These are phyloP conservation scores for Rhingia campestris DNA, from an alignment of 2,888 invertebrate species.

Conservation along the genomic window DNA sequence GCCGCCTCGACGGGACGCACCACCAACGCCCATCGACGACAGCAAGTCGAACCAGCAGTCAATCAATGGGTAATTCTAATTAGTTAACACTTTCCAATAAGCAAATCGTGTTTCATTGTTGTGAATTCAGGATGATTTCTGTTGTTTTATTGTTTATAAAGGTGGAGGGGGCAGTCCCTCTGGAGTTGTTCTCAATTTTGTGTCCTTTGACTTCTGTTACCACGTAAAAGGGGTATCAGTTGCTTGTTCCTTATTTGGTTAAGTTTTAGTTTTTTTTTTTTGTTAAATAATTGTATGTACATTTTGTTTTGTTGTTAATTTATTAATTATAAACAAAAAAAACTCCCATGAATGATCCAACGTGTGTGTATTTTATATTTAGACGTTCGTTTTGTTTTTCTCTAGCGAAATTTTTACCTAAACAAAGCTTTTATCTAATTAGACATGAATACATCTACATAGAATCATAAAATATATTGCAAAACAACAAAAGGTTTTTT, in stretches of 20 bases:
- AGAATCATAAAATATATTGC: conserved; percentile 42
- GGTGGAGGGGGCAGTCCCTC: conserved; percentile 33
- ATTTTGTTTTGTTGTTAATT: conserved; percentile 52
- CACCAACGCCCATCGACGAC: conserved; percentile 85
- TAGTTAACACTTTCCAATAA: conserved; percentile 55
- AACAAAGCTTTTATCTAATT: conserved; percentile 67
- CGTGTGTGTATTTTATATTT: conserved; percentile 67
- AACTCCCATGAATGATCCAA: neutral
- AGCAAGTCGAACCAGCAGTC: conserved; percentile 65
- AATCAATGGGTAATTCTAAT: conserved; percentile 69
- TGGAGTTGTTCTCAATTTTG: conserved; percentile 54
- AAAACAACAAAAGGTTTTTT: conserved; percentile 64
- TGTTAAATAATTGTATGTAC: conserved; percentile 43
- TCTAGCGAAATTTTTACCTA: conserved; percentile 71
- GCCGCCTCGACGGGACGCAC: conserved; percentile 96
- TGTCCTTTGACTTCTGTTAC: conserved; percentile 53
- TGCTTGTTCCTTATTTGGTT: conserved; percentile 53
- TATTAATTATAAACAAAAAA: conserved; percentile 23
- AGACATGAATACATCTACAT: conserved; percentile 48
- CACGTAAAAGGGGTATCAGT: conserved; percentile 43
- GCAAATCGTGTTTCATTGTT: conserved; percentile 72
- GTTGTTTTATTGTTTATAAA: conserved; percentile 59
- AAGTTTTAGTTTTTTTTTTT: conserved; percentile 26
- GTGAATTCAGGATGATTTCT: conserved; percentile 65
- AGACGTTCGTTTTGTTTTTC: conserved; percentile 44